Evolutionary conservation across 2,797 vertebrate genomes (phyloP).

Genomic region (Acanthis flammea): DNA sequence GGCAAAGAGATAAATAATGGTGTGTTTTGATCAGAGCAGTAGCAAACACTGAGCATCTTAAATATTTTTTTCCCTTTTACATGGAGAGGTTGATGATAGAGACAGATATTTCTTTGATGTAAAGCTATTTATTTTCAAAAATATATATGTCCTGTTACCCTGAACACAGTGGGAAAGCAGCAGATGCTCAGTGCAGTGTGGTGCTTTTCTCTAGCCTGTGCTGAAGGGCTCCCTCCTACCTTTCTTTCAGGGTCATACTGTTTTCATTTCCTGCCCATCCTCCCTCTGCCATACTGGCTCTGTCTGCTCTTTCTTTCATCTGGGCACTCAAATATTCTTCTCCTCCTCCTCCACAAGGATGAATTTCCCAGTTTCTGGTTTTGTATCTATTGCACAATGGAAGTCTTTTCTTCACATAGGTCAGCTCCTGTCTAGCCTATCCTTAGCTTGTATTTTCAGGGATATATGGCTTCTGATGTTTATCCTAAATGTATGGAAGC

Average conservation of each 20-base stretch:
- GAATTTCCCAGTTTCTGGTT: background rate
- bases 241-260: background rate
- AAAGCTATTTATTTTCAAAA: constrained; percentile 12
- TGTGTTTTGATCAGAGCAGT: background rate
- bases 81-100: background rate
- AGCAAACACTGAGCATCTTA: background rate
- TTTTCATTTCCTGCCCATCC: background rate
- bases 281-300: background rate
- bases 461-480: background rate
- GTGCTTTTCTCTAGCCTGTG: background rate
- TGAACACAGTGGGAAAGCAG: background rate
- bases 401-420: background rate
- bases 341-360: background rate
- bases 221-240: background rate
- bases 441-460: background rate
- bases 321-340: background rate
- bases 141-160: background rate
- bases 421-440: background rate
- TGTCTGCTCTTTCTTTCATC: background rate
- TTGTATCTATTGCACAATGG: background rate
- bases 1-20: background rate
- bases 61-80: background rate
- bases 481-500: background rate
- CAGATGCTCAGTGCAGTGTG: background rate
- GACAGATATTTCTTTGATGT: background rate